A percentile compares a stretch with the other conserved stretches of the same genome.
phyloP scores from a whole-genome alignment of 2,888 invertebrate species.

The Patella pellucida region DNA sequence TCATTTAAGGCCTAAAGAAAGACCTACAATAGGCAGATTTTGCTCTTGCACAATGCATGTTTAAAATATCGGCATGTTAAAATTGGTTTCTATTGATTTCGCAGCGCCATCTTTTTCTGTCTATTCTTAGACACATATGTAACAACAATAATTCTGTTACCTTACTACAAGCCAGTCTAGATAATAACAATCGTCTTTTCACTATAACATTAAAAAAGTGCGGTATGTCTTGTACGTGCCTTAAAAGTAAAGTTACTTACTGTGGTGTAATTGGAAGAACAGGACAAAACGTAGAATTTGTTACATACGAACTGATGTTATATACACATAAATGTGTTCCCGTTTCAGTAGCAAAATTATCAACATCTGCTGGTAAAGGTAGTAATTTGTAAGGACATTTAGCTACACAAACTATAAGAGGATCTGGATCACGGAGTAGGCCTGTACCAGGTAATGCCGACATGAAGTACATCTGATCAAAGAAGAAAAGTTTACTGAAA shows the following conservation, averaged over 20 bases:
- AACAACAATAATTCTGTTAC: too few relatives aligned
- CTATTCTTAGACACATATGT: too few relatives aligned
- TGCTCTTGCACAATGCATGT: too few relatives aligned
- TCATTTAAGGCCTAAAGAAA: too few relatives aligned
- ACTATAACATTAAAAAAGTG: too few relatives aligned
- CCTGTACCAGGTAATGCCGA: not conserved
- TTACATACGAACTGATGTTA: not conserved
- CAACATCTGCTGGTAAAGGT: not conserved
- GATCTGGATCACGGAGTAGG: not conserved
- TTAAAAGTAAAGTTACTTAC: not conserved
- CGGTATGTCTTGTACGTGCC: too few relatives aligned
- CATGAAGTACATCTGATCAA: not conserved
- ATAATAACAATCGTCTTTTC: too few relatives aligned
- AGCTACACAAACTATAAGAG: not conserved
- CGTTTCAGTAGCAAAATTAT: not conserved
- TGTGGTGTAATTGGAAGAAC: not conserved
- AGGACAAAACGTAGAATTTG: not conserved
- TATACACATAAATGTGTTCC: not conserved
- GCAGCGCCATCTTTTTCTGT: too few relatives aligned
- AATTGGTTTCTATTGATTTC: too few relatives aligned
- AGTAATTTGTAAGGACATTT: not conserved
- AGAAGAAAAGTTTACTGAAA: not conserved
- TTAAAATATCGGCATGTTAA: too few relatives aligned
- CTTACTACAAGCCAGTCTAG: too few relatives aligned
- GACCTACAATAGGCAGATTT: too few relatives aligned